phyloP scores from a whole-genome alignment of 1,140 invertebrate genomes.

The Palaemon carinicauda region DNA sequence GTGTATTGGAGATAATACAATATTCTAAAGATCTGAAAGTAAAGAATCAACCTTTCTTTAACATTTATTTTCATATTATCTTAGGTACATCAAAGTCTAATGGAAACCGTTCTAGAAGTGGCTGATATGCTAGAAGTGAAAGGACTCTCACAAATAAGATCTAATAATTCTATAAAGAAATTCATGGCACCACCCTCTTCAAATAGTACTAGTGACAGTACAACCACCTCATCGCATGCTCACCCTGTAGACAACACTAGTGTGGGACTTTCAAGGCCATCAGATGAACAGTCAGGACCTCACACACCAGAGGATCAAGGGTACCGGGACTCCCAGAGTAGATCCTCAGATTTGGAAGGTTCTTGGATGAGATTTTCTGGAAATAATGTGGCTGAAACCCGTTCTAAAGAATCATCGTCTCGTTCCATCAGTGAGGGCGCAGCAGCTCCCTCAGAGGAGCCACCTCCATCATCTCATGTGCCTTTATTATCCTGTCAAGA shows the following conservation, averaged over 20 bases:
- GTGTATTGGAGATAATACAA: too few species aligned
- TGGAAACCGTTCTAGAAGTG: constrained; percentile 28
- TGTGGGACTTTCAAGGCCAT: not conserved
- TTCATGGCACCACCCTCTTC: not conserved
- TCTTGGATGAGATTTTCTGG: not conserved
- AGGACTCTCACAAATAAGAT: constrained; percentile 22
- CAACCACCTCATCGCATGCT: too few species aligned
- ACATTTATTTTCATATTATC: not conserved
- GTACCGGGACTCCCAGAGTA: not conserved
- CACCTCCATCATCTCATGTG: too few species aligned
- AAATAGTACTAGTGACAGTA: not conserved
- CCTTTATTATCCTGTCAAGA: not conserved
- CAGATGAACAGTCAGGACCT: constrained; percentile 8
- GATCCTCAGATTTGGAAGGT: not conserved
- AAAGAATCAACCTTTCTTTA: too few species aligned
- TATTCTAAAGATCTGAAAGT: too few species aligned
- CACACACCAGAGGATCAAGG: not conserved
- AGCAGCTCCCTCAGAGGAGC: not conserved
- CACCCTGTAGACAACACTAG: too few species aligned
- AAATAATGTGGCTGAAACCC: not conserved
- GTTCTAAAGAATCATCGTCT: not conserved
- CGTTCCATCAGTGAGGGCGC: not conserved
- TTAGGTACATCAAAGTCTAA: constrained; percentile 26
- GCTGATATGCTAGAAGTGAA: constrained; percentile 37
- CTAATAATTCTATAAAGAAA: constrained; percentile 15